Conservation (phyloP, 2,113 vertebrate species). For the Cacatua alba region DNA sequence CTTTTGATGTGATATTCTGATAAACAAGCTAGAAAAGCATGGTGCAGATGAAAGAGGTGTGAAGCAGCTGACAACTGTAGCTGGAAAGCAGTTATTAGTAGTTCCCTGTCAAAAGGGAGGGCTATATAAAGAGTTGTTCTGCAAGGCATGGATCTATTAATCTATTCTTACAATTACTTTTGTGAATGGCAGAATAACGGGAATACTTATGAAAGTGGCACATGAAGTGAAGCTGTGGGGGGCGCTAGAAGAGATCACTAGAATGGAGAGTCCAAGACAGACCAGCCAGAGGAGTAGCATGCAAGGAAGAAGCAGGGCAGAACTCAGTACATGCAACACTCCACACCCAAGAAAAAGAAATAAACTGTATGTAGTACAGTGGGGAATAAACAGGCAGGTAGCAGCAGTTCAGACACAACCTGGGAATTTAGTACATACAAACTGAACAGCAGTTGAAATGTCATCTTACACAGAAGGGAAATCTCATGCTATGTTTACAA, state of each 20-base stretch:
- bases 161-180: neutral
- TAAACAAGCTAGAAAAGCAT: conserved; percentile 4
- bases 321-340: neutral
- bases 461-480: neutral
- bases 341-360: neutral
- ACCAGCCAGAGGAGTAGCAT: neutral
- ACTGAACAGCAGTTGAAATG: conserved; percentile 14
- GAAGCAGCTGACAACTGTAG: neutral
- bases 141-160: neutral
- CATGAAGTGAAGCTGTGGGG: neutral
- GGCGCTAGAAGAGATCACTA: neutral
- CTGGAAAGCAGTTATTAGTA: neutral
- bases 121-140: neutral
- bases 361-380: neutral
- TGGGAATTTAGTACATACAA: neutral
- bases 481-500: neutral
- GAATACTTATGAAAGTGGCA: neutral
- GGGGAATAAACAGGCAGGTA: neutral
- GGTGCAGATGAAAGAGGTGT: neutral
- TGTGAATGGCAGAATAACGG: neutral
- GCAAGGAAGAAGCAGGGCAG: neutral
- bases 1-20: conserved; percentile 54
- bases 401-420: neutral
- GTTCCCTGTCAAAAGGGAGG: neutral
- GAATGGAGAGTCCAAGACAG: neutral